Evolutionary conservation across 2,113 vertebrate species (phyloP), one percentile per base, ranked within the genome.

Genomic region (Pollachius pollachius): DNA sequence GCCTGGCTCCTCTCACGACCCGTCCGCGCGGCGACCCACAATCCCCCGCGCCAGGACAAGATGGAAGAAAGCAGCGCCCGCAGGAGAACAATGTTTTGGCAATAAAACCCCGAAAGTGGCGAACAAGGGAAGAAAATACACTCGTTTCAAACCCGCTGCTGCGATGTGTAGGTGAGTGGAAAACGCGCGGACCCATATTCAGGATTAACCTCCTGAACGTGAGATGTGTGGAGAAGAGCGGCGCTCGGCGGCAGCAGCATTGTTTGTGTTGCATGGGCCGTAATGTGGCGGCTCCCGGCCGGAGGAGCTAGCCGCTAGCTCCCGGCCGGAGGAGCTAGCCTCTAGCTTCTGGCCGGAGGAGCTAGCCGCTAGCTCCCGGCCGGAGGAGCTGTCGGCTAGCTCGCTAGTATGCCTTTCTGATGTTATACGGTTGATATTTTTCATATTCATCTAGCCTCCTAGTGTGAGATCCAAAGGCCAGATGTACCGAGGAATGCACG

Each of bases 51-150:
- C 88, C 82, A 80, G 82, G 87, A 91, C 92, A 94, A 94, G 90
- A 94, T 94, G 92, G 92, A 93, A 91, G 91, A 90, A 87, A 90
- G 88, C 84, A 90, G 90, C 88, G 77, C 73, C 87, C 84, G 91
- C 87, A 76, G 84, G 84, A 92, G 91, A 92, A 92, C 92, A 92
- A 91, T 92, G 91, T 94, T 94, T 92, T 92, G 92, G 90, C 90
- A 89, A 84, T 93, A 90, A 48, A 63, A 88, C 79, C 79, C 74
- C 80, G 34, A 56, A 79, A 88, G 78, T 75, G 81, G 77, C 78
- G 84, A 84, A 64, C 60, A 80, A 70, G 68, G 73, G 81, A 65
- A 73, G 65, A 75, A 71, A 80, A 79, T 52, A 86, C 69, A 62
- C 81, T 82, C 88, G 68, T 73, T 89, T 74, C 69, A 64, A 81